These are phyloP conservation scores for Macrotrachela quadricornifera DNA, from an alignment of 1,140 invertebrate genomes.

Conservation along the genomic window DNA sequence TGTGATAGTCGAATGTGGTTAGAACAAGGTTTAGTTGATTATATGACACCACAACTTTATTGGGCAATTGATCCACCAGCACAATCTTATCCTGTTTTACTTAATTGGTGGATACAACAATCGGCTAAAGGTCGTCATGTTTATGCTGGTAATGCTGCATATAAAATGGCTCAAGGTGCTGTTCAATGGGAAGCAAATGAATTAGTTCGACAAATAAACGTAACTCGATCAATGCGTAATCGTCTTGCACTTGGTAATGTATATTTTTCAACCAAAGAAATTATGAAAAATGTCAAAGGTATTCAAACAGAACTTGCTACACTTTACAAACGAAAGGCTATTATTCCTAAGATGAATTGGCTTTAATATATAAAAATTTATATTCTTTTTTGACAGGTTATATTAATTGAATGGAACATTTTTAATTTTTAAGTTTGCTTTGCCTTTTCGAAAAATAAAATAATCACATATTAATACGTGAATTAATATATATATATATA, in stretches of 20 bases:
- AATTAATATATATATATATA: too few relatives aligned
- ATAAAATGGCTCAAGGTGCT: constrained; percentile 7
- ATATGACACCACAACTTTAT: constrained; percentile 21
- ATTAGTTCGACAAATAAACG: constrained; percentile 15
- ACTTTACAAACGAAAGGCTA: too few relatives aligned
- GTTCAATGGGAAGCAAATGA: constrained; percentile 16
- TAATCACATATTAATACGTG: too few relatives aligned
- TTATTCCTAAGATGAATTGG: too few relatives aligned
- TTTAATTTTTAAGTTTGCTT: too few relatives aligned
- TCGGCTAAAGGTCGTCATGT: constrained; percentile 13
- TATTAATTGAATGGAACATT: too few relatives aligned
- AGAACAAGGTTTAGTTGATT: constrained; percentile 19
- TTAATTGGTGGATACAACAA: constrained; percentile 21
- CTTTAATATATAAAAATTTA: too few relatives aligned
- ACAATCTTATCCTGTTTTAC: constrained; percentile 18
- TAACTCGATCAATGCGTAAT: constrained; percentile 11
- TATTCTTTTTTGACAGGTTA: too few relatives aligned
- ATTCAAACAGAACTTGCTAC: constrained; percentile 1
- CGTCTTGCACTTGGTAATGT: constrained; percentile 15
- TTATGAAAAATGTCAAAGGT: constrained; percentile 15
- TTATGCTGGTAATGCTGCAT: constrained; percentile 15
- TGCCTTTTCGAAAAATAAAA: too few relatives aligned
- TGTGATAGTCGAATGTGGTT: constrained; percentile 22
- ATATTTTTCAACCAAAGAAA: constrained; percentile 19
- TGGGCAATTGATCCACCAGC: constrained; percentile 19